Percentiles rank a stretch among this genome's conserved stretches.
These are phyloP conservation scores for Drosophila nasuta DNA, from an alignment of 1,140 invertebrate genomes.

Conservation along the genomic window DNA sequence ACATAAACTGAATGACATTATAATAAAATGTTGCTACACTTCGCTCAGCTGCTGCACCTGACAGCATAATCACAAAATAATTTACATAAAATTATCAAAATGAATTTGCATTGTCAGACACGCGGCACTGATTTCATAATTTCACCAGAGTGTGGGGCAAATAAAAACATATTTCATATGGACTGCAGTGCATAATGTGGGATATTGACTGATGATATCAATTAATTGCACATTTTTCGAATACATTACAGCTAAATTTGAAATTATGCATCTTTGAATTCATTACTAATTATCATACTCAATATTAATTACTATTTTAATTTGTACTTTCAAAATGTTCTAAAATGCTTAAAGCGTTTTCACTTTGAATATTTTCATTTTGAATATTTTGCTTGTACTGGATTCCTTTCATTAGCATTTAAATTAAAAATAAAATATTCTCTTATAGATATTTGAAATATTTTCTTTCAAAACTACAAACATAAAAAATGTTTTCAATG, in stretches of 20 bases:
- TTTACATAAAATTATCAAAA: constrained; percentile 70
- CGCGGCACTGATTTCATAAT: constrained; percentile 20
- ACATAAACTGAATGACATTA: constrained; percentile 51
- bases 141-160: constrained; percentile 9
- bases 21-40: constrained; percentile 55
- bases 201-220: constrained; percentile 3
- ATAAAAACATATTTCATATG: not conserved
- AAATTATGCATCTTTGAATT: not conserved
- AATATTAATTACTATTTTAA: not conserved
- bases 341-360: too few relatives aligned
- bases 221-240: not conserved
- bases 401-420: too few relatives aligned
- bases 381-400: too few relatives aligned
- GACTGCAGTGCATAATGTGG: not conserved
- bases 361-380: too few relatives aligned
- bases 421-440: too few relatives aligned
- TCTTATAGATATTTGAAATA: too few relatives aligned
- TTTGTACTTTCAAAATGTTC: not conserved
- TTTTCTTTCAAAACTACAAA: too few relatives aligned
- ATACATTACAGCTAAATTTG: not conserved
- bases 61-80: constrained; percentile 74
- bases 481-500: too few relatives aligned
- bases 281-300: not conserved
- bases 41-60: constrained; percentile 40
- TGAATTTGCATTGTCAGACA: constrained; percentile 53